These are phyloP conservation scores for Thunnus thynnus DNA, from an alignment of 2,113 vertebrate genomes.

Conservation along the genomic window DNA sequence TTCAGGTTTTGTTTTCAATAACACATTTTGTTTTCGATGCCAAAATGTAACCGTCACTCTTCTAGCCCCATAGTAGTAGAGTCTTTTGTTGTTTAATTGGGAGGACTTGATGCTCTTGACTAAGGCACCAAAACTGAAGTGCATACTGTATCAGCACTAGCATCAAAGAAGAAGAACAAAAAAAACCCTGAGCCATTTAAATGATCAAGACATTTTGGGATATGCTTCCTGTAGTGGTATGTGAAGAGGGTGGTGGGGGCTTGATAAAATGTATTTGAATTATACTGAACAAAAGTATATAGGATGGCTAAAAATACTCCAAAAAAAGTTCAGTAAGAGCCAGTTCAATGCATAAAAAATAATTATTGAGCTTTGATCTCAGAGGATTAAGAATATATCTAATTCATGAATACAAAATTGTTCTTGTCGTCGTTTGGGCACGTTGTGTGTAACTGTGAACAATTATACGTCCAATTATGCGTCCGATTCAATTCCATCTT, in stretches of 20 bases:
- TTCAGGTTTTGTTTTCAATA: no score
- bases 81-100: no score
- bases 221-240: neutral
- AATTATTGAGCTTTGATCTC: conserved; percentile 16
- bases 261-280: neutral
- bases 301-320: neutral
- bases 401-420: neutral
- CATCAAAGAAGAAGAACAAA: no score
- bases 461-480: conserved; percentile 36
- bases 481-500: neutral
- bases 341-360: neutral
- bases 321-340: neutral
- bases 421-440: conserved; percentile 11
- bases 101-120: no score
- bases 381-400: neutral
- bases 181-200: no score
- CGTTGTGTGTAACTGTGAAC: conserved; percentile 9
- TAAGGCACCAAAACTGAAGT: no score
- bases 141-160: no score
- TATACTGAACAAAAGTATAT: neutral
- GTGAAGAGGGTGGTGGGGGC: neutral
- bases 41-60: no score
- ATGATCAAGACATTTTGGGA: no score
- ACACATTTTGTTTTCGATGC: no score
- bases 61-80: no score